Percentiles rank a stretch among this genome's conserved stretches.
phyloP scores from a whole-genome alignment of 1,140 invertebrate genomes.

The Anoplophora glabripennis region DNA sequence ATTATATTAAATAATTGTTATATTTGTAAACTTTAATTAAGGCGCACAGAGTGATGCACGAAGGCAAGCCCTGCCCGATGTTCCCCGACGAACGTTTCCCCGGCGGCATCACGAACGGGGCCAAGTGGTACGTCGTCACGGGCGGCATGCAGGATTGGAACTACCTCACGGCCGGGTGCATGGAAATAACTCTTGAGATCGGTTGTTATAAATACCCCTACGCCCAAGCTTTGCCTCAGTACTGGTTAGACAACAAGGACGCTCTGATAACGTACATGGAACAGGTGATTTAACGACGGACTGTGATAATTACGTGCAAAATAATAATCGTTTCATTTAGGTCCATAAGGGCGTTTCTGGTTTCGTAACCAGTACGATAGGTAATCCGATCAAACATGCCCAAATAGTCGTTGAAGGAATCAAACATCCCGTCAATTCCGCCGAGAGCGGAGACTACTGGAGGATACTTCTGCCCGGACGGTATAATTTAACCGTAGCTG shows the following conservation, averaged over 20 bases:
- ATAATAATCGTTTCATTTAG: slow-evolving; percentile 48
- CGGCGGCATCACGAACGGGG: slow-evolving; percentile 89
- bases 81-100: slow-evolving; percentile 67
- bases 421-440: slow-evolving; percentile 67
- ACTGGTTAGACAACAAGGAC: slow-evolving; percentile 88
- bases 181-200: slow-evolving; percentile 93
- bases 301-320: background rate
- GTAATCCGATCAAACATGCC: slow-evolving; percentile 69
- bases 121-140: slow-evolving; percentile 82
- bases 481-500: slow-evolving; percentile 78
- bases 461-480: slow-evolving; percentile 81
- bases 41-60: slow-evolving; percentile 79
- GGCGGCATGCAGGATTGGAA: slow-evolving; percentile 99
- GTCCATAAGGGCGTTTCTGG: slow-evolving; percentile 87
- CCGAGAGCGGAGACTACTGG: slow-evolving; percentile 87
- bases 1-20: too few species aligned
- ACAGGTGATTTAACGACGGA: slow-evolving; percentile 58
- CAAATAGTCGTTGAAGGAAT: slow-evolving; percentile 72
- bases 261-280: slow-evolving; percentile 84
- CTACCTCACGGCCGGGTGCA: slow-evolving; percentile 87
- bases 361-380: slow-evolving; percentile 75
- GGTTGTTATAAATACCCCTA: slow-evolving; percentile 91
- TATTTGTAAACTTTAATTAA: too few species aligned
- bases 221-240: slow-evolving; percentile 68
- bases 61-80: slow-evolving; percentile 69